phyloP scores from a whole-genome alignment of 1,140 invertebrate genomes.

The Brachionus calyciflorus region DNA sequence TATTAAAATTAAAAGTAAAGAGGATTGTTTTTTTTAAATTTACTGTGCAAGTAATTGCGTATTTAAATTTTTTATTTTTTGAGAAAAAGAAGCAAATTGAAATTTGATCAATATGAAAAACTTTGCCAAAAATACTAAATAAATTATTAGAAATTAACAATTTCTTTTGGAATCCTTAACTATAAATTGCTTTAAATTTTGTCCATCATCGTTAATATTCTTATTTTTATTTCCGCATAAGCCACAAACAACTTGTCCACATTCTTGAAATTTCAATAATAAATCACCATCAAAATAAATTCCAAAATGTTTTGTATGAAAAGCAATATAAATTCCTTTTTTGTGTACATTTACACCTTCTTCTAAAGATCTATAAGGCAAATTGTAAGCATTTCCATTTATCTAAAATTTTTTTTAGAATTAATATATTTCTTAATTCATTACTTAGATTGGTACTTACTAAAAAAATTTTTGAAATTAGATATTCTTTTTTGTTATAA shows the following conservation, averaged over 20 bases:
- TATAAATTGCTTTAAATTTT: neutral
- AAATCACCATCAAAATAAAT: slow-evolving; percentile 36
- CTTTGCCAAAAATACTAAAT: no score
- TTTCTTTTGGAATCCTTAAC: neutral
- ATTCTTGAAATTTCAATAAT: slow-evolving; percentile 23
- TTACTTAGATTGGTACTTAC: neutral
- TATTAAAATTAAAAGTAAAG: no score
- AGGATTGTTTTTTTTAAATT: no score
- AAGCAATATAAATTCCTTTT: neutral
- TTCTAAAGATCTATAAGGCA: neutral
- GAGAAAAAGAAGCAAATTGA: no score
- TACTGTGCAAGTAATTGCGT: no score
- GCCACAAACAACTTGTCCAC: neutral
- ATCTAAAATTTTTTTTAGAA: neutral
- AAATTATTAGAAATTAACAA: no score
- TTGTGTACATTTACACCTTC: neutral
- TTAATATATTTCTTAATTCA: neutral
- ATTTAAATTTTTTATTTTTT: no score
- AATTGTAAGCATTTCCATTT: neutral
- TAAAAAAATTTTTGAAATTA: neutral
- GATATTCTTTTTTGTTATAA: neutral
- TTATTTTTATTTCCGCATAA: slow-evolving; percentile 28
- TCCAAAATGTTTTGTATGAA: neutral
- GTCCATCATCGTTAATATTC: neutral
- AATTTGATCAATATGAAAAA: no score